A percentile compares a stretch with the other conserved stretches of the same genome.
phyloP scores from a whole-genome alignment of 2,888 invertebrate species.

The Mystacides longicornis region DNA sequence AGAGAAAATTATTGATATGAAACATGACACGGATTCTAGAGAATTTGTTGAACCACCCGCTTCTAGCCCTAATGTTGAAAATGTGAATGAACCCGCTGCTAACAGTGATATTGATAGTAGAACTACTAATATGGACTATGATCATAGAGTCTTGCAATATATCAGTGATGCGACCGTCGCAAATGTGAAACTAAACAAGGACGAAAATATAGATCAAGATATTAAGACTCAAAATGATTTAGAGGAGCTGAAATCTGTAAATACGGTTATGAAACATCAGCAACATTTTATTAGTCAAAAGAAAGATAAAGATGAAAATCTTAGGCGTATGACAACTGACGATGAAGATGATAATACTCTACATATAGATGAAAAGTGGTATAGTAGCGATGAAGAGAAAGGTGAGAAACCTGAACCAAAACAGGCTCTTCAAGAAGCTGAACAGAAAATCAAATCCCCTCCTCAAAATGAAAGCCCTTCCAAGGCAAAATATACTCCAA shows the following conservation, averaged over 20 bases:
- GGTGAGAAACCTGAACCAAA: constrained; percentile 34
- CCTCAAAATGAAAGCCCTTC: constrained; percentile 33
- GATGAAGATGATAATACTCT: constrained; percentile 52
- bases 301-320: constrained; percentile 39
- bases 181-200: constrained; percentile 27
- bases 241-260: constrained; percentile 38
- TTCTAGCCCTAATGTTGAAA: background rate
- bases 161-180: constrained; percentile 33
- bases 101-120: constrained; percentile 28
- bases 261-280: constrained; percentile 7
- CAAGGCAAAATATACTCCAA: constrained; percentile 26
- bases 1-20: constrained; percentile 13
- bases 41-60: constrained; percentile 27
- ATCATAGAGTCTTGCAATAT: constrained; percentile 45
- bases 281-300: constrained; percentile 5
- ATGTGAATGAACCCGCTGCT: background rate
- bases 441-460: constrained; percentile 33
- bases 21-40: background rate
- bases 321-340: constrained; percentile 46
- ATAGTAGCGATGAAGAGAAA: constrained; percentile 74
- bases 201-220: constrained; percentile 10
- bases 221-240: constrained; percentile 35
- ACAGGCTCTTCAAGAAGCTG: no score
- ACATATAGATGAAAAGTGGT: constrained; percentile 61
- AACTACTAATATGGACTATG: constrained; percentile 34